A percentile compares a stretch with the other conserved stretches of the same genome.
phyloP scores from a whole-genome alignment of 2,797 vertebrate species.

The Spea hammondii region DNA sequence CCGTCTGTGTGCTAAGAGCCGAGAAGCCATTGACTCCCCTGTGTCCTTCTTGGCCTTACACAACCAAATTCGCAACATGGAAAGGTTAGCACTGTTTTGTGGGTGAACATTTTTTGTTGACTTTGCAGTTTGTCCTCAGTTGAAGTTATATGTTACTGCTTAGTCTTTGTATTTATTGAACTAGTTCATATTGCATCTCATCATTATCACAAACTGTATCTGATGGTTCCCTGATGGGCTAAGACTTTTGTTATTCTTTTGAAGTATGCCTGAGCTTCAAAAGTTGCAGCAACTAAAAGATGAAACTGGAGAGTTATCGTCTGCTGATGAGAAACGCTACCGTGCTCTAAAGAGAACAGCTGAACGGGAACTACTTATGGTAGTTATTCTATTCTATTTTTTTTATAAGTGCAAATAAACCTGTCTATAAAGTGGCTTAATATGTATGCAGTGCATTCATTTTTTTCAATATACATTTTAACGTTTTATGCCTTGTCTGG shows the following conservation, averaged over 20 bases:
- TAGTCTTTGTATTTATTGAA: neutral
- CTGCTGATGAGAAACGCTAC: constrained; percentile 96
- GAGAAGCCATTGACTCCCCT: constrained; percentile 95
- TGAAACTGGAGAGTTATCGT: constrained; percentile 94
- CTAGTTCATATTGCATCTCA: neutral
- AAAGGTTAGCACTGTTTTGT: constrained; percentile 75
- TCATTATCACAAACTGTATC: too few relatives aligned
- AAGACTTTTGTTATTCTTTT: neutral
- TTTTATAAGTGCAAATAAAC: too few relatives aligned
- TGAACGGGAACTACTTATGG: constrained; percentile 95
- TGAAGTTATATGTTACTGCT: neutral
- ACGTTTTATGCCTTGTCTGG: too few relatives aligned
- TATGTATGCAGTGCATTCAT: too few relatives aligned
- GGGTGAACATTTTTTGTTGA: neutral
- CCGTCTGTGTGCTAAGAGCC: constrained; percentile 92
- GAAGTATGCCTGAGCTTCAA: constrained; percentile 95
- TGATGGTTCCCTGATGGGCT: too few relatives aligned
- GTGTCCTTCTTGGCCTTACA: constrained; percentile 96
- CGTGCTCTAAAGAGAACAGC: constrained; percentile 93
- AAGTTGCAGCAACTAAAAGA: constrained; percentile 98
- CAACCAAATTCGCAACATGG: constrained; percentile 99
- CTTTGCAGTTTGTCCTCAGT: too few relatives aligned
- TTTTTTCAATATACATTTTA: too few relatives aligned
- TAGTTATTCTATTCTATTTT: constrained; percentile 53
- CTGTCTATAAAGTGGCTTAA: too few relatives aligned